phyloP scores from a whole-genome alignment of 2,888 invertebrate genomes.

The Drosophila picticornis region DNA sequence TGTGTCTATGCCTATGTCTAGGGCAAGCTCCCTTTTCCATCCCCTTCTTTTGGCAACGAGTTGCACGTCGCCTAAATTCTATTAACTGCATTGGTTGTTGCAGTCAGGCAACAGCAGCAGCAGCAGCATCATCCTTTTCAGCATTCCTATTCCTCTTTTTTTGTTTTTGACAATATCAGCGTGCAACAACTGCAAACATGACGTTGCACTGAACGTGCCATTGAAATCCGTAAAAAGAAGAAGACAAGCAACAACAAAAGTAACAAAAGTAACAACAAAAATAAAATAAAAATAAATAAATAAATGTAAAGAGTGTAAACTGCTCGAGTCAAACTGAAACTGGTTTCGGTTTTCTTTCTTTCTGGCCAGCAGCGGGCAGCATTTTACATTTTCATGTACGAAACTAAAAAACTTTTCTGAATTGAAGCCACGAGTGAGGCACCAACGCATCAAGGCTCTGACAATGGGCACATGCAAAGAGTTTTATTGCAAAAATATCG shows the following conservation, averaged over 20 bases:
- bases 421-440: conserved; percentile 34
- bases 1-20: conserved; percentile 45
- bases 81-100: conserved; percentile 42
- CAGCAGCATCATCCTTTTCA: conserved; percentile 61
- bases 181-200: conserved; percentile 40
- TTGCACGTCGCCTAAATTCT: conserved; percentile 54
- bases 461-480: conserved; percentile 42
- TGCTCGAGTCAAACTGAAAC: conserved; percentile 49
- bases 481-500: conserved; percentile 40
- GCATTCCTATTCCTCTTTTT: conserved; percentile 59
- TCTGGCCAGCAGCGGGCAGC: conserved; percentile 35
- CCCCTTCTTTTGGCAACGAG: conserved; percentile 9
- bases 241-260: conserved; percentile 10
- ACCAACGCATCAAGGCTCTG: conserved; percentile 4
- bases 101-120: conserved; percentile 6
- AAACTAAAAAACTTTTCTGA: conserved; percentile 68
- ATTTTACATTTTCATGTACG: conserved; percentile 72
- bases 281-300: conserved; percentile 35
- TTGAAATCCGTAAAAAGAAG: conserved; percentile 68
- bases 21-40: neutral
- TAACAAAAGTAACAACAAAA: conserved; percentile 3
- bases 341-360: conserved; percentile 71
- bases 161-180: conserved; percentile 42
- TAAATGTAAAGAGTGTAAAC: conserved; percentile 60
- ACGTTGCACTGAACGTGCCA: conserved; percentile 70